Evolutionary conservation across 2,113 vertebrate species (phyloP), one percentile per base, ranked within the genome.

Genomic region (Vireo altiloquus): DNA sequence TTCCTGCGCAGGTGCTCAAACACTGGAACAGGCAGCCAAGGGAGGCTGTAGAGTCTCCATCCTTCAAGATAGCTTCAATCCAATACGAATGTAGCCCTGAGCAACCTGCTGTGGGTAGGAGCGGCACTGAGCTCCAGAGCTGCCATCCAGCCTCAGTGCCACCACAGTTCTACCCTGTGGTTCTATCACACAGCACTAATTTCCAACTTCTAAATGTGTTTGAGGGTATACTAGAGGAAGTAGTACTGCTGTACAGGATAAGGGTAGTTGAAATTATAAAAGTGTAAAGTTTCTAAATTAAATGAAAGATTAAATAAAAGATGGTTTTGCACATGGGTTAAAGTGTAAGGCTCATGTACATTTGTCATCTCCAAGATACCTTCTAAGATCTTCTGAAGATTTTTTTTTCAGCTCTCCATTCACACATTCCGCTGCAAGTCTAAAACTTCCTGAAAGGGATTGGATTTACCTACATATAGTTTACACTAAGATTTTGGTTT

Each of bases 141-240:
- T 94, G 40, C 10, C 7, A 2, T 37, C 64, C n/a, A 59, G 40
- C 72, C 54, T 35, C 49, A 25, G 6, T 44, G 22, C 3, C 50
- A 39, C 47, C 3, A 5, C 2, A 4, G 6, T n/a, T 83, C 13
- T 20, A 16, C 8, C 12, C 25, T 21, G 33, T 0, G 0, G 7
- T 53, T 87, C 68, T 57, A 28, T 28, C 24, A 53, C 15, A 16
- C 5, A 70, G 15, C 25, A n/a, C 13, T 13, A 18, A 24, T 11
- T 44, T 65, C 19, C 42, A 70, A 7, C 12, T 11, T 28, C 28
- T 30, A 50, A n/a, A 56, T 2, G 0, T 25, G 11, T 66, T 66
- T 66, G 74, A 46, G 30, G 13, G 27, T 24, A 40, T 4, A 44
- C 28, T 15, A 61, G 31, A 68, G 35, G 42, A 77, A 49, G 20